Base-by-base conservation (phyloP, 1,140 invertebrate genomes). In the Zophobas morio region DNA sequence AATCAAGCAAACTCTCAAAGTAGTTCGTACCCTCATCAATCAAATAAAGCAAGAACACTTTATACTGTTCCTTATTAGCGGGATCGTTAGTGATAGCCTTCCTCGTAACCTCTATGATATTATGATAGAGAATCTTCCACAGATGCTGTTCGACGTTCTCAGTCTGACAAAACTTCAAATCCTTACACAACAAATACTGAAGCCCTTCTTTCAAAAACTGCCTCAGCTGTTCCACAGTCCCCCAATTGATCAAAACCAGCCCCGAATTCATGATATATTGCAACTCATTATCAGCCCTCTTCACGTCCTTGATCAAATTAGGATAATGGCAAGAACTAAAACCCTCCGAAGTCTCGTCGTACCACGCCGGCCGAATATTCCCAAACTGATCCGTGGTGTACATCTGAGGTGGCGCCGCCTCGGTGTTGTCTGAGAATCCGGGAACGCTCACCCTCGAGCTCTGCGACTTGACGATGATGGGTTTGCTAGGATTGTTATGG, bases 101-200 rank as follows among this genome's bases (percentile, higher is more conserved):
- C 79, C 94, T 88, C 79, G 95, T 87, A 71, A 93, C 89, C 86
- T 98, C 96, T 78, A 98, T 96, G 37, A 97, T 92, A 85, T 96
- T 96, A 84, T 98, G 95, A 86, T 95, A 98, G 0, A 96, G 88
- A 75, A 96, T 91, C 86, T 97, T 97, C 96, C 96, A 98, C 84
- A 98, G 92, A 84, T 94, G 91, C 82, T 96, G 93, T 83, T 98
- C 96, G 2, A 97, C 91, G 85, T 97, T 96, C 84, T 96, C 94
- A 42, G 92, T 89, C 83, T 96, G 93, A 81, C 95, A 96, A 84
- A 96, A 96, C 84, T 96, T 96, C 6, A 97, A 90, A 86, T 98
- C 95, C 20, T 92, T 91, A 78, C 94, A 87, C 0, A 98, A 87
- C 1, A 98, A 87, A 74, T 90, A 92, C 82, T 93, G 89, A 56